A percentile compares a stretch with the other conserved stretches of the same genome.
These are phyloP conservation scores for Agrypnus murinus DNA, from an alignment of 2,888 invertebrate genomes.

Conservation along the genomic window DNA sequence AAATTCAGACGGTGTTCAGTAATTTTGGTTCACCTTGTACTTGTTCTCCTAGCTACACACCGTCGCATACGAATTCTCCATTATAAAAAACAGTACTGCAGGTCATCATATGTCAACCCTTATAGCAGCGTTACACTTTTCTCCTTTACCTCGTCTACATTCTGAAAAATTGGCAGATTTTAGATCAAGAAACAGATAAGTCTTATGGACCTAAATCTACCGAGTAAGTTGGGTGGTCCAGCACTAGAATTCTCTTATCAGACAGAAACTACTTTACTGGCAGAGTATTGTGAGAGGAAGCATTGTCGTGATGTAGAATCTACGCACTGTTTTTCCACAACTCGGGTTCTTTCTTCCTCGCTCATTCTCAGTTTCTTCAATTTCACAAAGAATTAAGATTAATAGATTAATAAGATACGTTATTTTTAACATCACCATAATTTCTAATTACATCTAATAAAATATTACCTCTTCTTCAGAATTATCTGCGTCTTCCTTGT, in stretches of 20 bases:
- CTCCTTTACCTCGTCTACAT: not conserved
- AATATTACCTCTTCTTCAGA: too few relatives aligned
- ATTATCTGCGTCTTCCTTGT: too few relatives aligned
- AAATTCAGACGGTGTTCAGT: too few relatives aligned
- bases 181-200: not conserved
- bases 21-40: too few relatives aligned
- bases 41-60: too few relatives aligned
- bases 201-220: conserved; percentile 9
- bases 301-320: conserved; percentile 4
- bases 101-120: too few relatives aligned
- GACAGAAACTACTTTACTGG: conserved; percentile 7
- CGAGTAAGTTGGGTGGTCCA: conserved; percentile 11
- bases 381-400: too few relatives aligned
- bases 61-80: not conserved
- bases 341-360: conserved; percentile 20
- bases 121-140: conserved; percentile 5
- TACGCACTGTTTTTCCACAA: not conserved
- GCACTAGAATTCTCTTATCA: not conserved
- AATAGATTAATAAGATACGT: too few relatives aligned
- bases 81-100: not conserved
- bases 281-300: not conserved
- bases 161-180: conserved; percentile 13
- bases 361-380: too few relatives aligned
- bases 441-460: too few relatives aligned
- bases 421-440: too few relatives aligned